Evolutionary conservation across 2,797 vertebrate species (phyloP).

Genomic region (Florisuga fusca): DNA sequence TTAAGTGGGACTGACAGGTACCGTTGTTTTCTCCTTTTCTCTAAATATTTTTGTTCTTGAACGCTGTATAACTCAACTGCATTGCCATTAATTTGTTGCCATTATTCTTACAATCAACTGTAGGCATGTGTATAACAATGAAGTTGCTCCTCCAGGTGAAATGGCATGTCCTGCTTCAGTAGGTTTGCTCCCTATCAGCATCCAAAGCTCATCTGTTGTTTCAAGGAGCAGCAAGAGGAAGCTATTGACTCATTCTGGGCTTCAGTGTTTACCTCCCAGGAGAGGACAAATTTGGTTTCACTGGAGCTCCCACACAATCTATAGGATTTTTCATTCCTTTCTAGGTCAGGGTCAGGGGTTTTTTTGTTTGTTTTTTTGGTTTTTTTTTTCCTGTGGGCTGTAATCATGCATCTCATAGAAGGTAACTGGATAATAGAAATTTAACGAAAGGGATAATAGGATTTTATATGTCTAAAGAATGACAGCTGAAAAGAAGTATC

Average conservation of each 20-base stretch:
- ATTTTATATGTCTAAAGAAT: conserved; percentile 33
- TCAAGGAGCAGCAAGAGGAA: not conserved
- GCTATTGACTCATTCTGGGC: not conserved
- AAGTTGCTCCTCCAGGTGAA: not conserved
- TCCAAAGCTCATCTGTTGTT: not conserved
- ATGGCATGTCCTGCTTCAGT: not conserved
- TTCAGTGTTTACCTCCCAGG: not conserved
- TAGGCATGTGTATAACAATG: not conserved
- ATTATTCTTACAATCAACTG: not conserved
- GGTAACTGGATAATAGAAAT: conserved; percentile 49
- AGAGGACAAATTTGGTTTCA: not conserved
- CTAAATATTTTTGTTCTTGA: not conserved
- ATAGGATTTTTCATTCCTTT: conserved; percentile 40
- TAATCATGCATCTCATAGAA: conserved; percentile 29
- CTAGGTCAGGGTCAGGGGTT: conserved; percentile 23
- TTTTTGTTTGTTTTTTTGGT: no score
- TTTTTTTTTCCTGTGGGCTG: not conserved
- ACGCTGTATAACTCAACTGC: not conserved
- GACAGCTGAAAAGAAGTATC: conserved; percentile 49
- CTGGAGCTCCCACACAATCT: not conserved
- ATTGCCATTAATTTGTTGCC: not conserved
- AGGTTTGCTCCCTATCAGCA: not conserved
- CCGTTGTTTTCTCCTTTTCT: not conserved
- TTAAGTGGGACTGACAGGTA: not conserved
- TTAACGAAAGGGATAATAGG: conserved; percentile 39